A percentile compares a stretch with the other conserved stretches of the same genome.
phyloP scores from a whole-genome alignment of 2,888 invertebrate genomes.

The Chouioia cunea region DNA sequence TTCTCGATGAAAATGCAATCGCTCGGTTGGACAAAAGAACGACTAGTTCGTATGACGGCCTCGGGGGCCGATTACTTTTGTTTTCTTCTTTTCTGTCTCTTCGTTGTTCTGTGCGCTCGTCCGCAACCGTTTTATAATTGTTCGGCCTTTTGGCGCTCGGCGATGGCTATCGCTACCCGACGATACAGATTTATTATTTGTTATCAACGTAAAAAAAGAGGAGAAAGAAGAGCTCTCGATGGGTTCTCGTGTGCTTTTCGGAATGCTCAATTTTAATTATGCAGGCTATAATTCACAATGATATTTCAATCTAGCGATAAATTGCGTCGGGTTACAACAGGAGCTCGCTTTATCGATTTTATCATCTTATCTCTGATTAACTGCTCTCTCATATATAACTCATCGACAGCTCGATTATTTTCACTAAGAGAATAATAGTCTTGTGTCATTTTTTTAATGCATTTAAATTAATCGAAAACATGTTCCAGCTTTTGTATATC shows the following conservation, averaged over 20 bases:
- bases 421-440: too few relatives aligned
- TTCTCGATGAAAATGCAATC: slow-evolving; percentile 29
- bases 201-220: too few relatives aligned
- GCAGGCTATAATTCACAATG: slow-evolving; percentile 13
- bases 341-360: too few relatives aligned
- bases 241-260: slow-evolving; percentile 4
- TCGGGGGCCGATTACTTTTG: neutral
- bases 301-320: slow-evolving; percentile 18
- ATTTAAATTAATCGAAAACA: too few relatives aligned
- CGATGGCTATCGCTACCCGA: slow-evolving; percentile 28
- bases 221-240: too few relatives aligned
- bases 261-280: slow-evolving; percentile 9
- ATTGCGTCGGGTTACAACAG: neutral
- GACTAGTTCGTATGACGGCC: too few relatives aligned
- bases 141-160: slow-evolving; percentile 18
- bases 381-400: too few relatives aligned
- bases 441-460: too few relatives aligned
- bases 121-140: slow-evolving; percentile 8
- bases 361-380: too few relatives aligned
- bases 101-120: neutral
- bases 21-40: neutral
- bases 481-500: too few relatives aligned
- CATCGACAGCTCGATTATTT: too few relatives aligned
- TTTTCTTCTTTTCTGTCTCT: slow-evolving; percentile 2
- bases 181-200: too few relatives aligned